These are phyloP conservation scores for Acanthosepion lycidas DNA, from an alignment of 2,888 invertebrate species.

Conservation along the genomic window DNA sequence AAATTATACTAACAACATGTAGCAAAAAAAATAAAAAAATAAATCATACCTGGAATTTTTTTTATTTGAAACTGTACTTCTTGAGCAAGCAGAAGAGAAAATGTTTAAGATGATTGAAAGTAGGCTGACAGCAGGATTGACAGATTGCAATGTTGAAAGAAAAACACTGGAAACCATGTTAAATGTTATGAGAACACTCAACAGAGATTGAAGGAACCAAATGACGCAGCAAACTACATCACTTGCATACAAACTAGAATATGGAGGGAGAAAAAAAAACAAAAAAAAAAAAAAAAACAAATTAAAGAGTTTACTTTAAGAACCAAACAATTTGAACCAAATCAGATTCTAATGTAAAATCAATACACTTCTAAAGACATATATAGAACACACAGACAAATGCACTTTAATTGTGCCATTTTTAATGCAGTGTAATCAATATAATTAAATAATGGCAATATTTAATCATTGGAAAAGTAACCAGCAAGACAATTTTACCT, in stretches of 20 bases:
- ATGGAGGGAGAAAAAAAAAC: slow-evolving; percentile 40
- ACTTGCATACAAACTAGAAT: slow-evolving; percentile 53
- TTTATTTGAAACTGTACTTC: neutral
- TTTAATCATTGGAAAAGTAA: no score
- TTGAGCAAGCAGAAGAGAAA: neutral
- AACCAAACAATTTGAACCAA: no score
- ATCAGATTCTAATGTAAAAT: no score
- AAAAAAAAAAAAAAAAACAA: no score
- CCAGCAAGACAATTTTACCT: no score
- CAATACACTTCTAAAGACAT: no score
- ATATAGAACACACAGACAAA: no score
- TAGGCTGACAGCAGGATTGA: neutral
- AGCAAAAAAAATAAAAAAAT: neutral
- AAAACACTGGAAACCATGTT: neutral
- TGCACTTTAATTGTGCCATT: no score
- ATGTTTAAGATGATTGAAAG: neutral
- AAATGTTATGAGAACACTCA: neutral
- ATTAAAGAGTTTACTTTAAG: neutral
- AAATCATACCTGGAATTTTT: neutral
- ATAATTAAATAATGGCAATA: no score
- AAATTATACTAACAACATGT: no score
- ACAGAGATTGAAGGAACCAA: slow-evolving; percentile 50
- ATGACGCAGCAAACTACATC: slow-evolving; percentile 55
- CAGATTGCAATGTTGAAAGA: neutral
- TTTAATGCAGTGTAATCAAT: no score